Percentiles rank a stretch among this genome's conserved stretches.
phyloP scores from a whole-genome alignment of 1,140 invertebrate genomes.

The Drosophila orosa region DNA sequence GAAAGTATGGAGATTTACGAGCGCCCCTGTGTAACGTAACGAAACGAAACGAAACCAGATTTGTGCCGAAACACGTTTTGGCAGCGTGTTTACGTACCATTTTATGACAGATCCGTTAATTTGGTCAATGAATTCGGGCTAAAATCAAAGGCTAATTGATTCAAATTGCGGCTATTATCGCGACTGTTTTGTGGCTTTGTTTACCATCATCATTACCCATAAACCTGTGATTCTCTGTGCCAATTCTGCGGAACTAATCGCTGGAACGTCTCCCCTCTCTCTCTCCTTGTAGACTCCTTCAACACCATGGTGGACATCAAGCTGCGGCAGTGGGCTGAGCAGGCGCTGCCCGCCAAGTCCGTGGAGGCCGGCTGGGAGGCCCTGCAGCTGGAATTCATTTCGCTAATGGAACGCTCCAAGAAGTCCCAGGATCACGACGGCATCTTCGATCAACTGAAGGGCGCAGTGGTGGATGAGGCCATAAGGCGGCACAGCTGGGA shows the following conservation, averaged over 20 bases:
- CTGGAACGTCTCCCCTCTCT: not conserved
- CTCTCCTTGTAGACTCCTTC: slow-evolving; percentile 90
- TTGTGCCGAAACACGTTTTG: slow-evolving; percentile 52
- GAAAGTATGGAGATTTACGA: slow-evolving; percentile 66
- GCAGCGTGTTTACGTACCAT: slow-evolving; percentile 36
- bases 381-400: slow-evolving; percentile 93
- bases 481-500: slow-evolving; percentile 96
- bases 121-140: slow-evolving; percentile 56
- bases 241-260: slow-evolving; percentile 14
- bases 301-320: slow-evolving; percentile 99
- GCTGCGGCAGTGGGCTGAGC: slow-evolving; percentile 97
- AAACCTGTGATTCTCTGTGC: not conserved
- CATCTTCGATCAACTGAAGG: slow-evolving; percentile 96
- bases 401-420: slow-evolving; percentile 91
- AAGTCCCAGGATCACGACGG: slow-evolving; percentile 91
- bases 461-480: slow-evolving; percentile 94
- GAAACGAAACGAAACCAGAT: slow-evolving; percentile 45
- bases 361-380: slow-evolving; percentile 94
- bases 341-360: slow-evolving; percentile 92
- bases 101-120: slow-evolving; percentile 61
- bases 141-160: slow-evolving; percentile 51
- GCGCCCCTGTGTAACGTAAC: slow-evolving; percentile 35
- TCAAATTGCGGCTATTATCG: slow-evolving; percentile 37
- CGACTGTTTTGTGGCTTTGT: slow-evolving; percentile 49
- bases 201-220: slow-evolving; percentile 55